A percentile compares a stretch with the other conserved stretches of the same genome.
Evolutionary conservation across 2,888 invertebrate species (phyloP).

Genomic region (Dryadula phaetusa): DNA sequence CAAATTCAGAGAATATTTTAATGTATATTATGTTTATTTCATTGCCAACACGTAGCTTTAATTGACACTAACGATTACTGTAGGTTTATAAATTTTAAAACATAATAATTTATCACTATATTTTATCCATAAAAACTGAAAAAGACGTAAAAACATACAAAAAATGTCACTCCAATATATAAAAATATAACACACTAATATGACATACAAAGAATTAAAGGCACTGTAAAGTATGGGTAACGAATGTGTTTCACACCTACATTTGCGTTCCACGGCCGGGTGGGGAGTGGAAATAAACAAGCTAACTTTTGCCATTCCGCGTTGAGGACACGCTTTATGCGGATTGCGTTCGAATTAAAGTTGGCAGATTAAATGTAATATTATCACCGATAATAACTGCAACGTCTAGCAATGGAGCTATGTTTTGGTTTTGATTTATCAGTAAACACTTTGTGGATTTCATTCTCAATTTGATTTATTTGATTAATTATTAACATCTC

Average conservation of each 20-base stretch:
- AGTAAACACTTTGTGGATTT: too few species aligned
- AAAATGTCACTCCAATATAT: not conserved
- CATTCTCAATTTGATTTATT: too few species aligned
- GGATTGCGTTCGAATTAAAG: constrained; percentile 62
- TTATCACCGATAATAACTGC: constrained; percentile 52
- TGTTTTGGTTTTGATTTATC: constrained; percentile 28
- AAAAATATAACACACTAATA: constrained; percentile 23
- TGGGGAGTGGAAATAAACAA: constrained; percentile 72
- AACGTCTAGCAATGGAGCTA: constrained; percentile 35
- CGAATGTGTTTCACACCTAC: constrained; percentile 62
- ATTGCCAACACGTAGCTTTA: too few species aligned
- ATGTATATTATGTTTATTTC: too few species aligned
- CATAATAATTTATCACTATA: too few species aligned
- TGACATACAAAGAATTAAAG: constrained; percentile 25
- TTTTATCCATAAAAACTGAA: not conserved
- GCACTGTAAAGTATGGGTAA: constrained; percentile 37
- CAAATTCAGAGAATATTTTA: too few species aligned
- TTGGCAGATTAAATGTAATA: constrained; percentile 62
- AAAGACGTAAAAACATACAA: not conserved
- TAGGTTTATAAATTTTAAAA: too few species aligned
- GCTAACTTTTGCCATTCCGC: constrained; percentile 72
- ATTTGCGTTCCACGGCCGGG: constrained; percentile 64
- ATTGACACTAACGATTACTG: too few species aligned
- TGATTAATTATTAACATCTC: too few species aligned
- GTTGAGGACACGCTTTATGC: constrained; percentile 62